Evolutionary conservation across 2,113 vertebrate genomes (phyloP).

Genomic region (Amphiprion percula): DNA sequence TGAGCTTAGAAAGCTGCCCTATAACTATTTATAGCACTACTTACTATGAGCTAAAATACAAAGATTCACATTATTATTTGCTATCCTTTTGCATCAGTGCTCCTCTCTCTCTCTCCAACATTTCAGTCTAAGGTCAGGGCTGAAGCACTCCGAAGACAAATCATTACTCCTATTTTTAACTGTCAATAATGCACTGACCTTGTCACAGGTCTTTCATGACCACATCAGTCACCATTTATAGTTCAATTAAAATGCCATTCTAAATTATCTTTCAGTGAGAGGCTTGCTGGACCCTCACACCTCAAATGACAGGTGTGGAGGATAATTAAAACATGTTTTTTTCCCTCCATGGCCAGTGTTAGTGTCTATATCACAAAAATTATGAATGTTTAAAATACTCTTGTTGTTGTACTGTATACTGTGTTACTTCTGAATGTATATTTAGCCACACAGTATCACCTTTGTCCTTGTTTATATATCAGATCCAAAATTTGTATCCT

Average conservation of each 20-base stretch:
- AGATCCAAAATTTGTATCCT: too few species aligned
- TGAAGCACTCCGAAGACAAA: conserved; percentile 50
- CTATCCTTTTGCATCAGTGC: too few species aligned
- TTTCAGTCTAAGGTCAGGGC: conserved; percentile 49
- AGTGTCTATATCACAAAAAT: not conserved
- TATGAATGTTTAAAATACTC: not conserved
- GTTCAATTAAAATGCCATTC: conserved; percentile 64
- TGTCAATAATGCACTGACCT: conserved; percentile 65
- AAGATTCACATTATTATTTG: too few species aligned
- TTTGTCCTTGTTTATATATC: too few species aligned
- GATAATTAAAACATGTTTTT: not conserved
- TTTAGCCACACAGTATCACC: not conserved
- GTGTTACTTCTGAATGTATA: not conserved
- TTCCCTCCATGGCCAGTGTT: not conserved
- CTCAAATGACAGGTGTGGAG: not conserved
- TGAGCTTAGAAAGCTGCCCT: not conserved
- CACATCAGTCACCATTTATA: conserved; percentile 65
- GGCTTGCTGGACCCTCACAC: conserved; percentile 16
- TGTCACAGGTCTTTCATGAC: conserved; percentile 43
- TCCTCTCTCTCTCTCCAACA: conserved; percentile 2
- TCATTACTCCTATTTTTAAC: conserved; percentile 53
- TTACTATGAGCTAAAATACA: too few species aligned
- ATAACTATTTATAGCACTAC: too few species aligned
- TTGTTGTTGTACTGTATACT: not conserved
- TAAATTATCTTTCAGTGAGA: conserved; percentile 54